These are phyloP conservation scores for Anguilla anguilla DNA, from an alignment of 2,797 vertebrate genomes.

Conservation along the genomic window DNA sequence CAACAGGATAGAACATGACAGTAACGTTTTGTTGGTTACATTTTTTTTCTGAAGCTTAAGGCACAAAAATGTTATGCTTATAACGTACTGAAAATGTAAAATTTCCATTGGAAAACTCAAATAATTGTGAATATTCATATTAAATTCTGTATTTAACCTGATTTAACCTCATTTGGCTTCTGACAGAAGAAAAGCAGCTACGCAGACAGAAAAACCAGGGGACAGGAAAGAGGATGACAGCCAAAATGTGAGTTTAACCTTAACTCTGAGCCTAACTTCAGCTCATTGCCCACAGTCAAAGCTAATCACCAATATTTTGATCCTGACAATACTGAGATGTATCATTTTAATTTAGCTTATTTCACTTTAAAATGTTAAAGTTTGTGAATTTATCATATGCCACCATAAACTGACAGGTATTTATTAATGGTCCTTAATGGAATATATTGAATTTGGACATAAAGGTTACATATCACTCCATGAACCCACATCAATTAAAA, in stretches of 20 bases:
- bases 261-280: not conserved
- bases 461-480: too few species aligned
- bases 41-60: not conserved
- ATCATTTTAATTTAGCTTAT: too few species aligned
- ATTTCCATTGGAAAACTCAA: not conserved
- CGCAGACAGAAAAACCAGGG: constrained; percentile 88
- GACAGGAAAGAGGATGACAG: constrained; percentile 84
- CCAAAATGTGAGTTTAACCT: constrained; percentile 74
- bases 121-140: not conserved
- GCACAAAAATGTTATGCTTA: not conserved
- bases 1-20: not conserved
- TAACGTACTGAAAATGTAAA: not conserved
- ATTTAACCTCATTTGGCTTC: constrained; percentile 26
- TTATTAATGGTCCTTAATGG: too few species aligned
- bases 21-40: not conserved
- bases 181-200: constrained; percentile 93
- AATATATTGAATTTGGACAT: too few species aligned
- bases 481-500: too few species aligned
- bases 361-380: too few species aligned
- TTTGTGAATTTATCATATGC: too few species aligned
- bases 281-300: not conserved
- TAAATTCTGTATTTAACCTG: constrained; percentile 16
- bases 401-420: too few species aligned
- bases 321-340: not conserved
- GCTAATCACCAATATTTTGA: not conserved